Percentiles rank a stretch among this genome's conserved stretches.
Conservation (phyloP, 2,888 invertebrate species). For the Asteroscopus sphinx region DNA sequence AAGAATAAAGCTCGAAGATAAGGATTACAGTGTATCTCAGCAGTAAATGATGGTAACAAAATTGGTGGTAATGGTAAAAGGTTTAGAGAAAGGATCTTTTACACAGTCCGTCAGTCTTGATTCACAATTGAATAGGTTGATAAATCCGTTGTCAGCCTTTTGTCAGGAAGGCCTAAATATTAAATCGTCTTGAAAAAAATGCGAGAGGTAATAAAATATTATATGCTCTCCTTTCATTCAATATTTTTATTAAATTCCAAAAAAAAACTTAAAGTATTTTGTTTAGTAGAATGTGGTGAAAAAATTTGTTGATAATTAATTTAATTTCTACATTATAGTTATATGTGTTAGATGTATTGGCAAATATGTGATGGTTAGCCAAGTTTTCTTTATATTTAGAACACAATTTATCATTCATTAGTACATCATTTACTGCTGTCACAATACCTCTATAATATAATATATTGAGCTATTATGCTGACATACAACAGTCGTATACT, state of each 20-base stretch:
- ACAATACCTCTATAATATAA: constrained; percentile 21
- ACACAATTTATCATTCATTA: constrained; percentile 30
- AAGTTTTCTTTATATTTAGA: constrained; percentile 34
- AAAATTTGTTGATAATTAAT: too few species aligned
- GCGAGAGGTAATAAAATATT: constrained; percentile 4
- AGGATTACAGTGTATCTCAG: constrained; percentile 19
- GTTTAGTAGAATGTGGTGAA: too few species aligned
- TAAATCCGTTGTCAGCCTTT: constrained; percentile 43
- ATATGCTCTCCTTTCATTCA: constrained; percentile 4
- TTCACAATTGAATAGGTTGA: constrained; percentile 40
- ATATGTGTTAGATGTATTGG: constrained; percentile 5
- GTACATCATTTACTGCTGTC: constrained; percentile 40
- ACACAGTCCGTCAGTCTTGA: constrained; percentile 24
- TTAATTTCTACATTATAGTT: not conserved
- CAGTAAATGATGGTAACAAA: constrained; percentile 39
- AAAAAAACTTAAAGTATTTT: not conserved
- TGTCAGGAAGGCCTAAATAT: constrained; percentile 34
- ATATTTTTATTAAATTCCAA: too few species aligned
- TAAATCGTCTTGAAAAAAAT: constrained; percentile 25
- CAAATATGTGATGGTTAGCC: constrained; percentile 22
- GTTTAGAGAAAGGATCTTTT: constrained; percentile 31
- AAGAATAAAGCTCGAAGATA: constrained; percentile 9
- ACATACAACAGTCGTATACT: constrained; percentile 48
- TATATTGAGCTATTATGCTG: constrained; percentile 7
- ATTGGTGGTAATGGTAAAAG: constrained; percentile 24